These are phyloP conservation scores for Diarsia dahlii DNA, from an alignment of 2,888 invertebrate genomes.

Conservation along the genomic window DNA sequence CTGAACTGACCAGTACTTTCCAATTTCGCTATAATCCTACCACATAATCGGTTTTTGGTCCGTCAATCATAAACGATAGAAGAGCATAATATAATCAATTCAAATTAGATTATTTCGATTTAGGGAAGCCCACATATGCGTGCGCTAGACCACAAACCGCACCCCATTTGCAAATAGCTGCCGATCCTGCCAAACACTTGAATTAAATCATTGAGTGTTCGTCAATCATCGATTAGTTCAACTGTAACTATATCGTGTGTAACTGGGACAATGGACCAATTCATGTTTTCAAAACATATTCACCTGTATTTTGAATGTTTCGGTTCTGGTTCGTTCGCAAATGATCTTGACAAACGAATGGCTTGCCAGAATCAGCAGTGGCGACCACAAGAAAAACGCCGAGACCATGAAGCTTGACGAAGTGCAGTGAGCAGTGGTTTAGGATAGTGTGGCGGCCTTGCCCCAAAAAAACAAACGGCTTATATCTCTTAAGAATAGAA, in stretches of 20 bases:
- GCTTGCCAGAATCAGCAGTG: not conserved
- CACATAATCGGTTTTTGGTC: constrained; percentile 37
- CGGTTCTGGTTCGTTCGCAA: not conserved
- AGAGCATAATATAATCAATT: constrained; percentile 63
- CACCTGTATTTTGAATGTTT: not conserved
- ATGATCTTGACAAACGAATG: not conserved
- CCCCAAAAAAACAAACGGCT: not conserved
- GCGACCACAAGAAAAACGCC: too few relatives aligned
- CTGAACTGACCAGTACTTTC: constrained; percentile 10
- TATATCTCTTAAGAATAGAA: too few relatives aligned
- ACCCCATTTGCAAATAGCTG: constrained; percentile 69
- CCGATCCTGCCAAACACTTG: constrained; percentile 62
- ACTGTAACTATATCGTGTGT: constrained; percentile 5
- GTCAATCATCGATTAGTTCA: constrained; percentile 47
- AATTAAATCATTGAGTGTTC: constrained; percentile 62
- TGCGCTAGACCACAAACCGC: constrained; percentile 67
- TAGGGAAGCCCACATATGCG: constrained; percentile 56
- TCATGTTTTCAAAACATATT: not conserved
- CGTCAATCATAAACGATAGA: constrained; percentile 48
- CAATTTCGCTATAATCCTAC: constrained; percentile 34
- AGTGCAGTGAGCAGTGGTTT: too few relatives aligned
- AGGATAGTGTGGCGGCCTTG: too few relatives aligned
- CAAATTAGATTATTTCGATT: constrained; percentile 68
- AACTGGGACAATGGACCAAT: constrained; percentile 1
- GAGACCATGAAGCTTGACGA: too few relatives aligned